phyloP scores from a whole-genome alignment of 2,888 invertebrate species.

The Biston stratarius region DNA sequence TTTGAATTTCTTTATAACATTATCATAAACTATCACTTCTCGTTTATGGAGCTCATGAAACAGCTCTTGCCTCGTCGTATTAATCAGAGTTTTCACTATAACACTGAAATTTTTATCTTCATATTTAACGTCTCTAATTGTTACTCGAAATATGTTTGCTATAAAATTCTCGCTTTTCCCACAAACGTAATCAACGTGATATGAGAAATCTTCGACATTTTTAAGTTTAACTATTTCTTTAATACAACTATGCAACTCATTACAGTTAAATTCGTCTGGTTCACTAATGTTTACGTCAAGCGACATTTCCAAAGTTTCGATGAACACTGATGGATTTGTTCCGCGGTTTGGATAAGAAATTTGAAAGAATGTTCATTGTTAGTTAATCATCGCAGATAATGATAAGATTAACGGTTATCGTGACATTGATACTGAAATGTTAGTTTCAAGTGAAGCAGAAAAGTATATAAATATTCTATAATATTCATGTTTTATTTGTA shows the following conservation, averaged over 20 bases:
- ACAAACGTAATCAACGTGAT: constrained; percentile 72
- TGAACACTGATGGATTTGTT: constrained; percentile 15
- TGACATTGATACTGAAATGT: constrained; percentile 38
- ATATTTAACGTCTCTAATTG: constrained; percentile 60
- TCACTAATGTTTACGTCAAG: constrained; percentile 80
- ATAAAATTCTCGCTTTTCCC: constrained; percentile 71
- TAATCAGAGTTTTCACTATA: constrained; percentile 75
- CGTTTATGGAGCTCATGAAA: constrained; percentile 73
- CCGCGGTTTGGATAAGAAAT: constrained; percentile 23
- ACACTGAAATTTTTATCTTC: constrained; percentile 58
- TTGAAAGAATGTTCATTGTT: constrained; percentile 33
- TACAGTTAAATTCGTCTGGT: constrained; percentile 75
- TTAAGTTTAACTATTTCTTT: constrained; percentile 61
- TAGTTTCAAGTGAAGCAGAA: constrained; percentile 9
- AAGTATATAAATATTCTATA: neutral
- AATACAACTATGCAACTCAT: constrained; percentile 69
- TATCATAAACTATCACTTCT: constrained; percentile 68
- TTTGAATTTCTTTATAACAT: constrained; percentile 62
- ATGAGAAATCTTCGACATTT: constrained; percentile 66
- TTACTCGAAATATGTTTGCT: constrained; percentile 74
- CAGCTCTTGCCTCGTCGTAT: constrained; percentile 69
- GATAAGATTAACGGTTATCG: constrained; percentile 48
- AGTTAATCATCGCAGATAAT: constrained; percentile 52
- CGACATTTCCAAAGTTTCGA: constrained; percentile 64
- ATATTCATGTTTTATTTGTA: neutral